Evolutionary conservation across 1,140 invertebrate genomes (phyloP).

Genomic region (Aculops lycopersici): DNA sequence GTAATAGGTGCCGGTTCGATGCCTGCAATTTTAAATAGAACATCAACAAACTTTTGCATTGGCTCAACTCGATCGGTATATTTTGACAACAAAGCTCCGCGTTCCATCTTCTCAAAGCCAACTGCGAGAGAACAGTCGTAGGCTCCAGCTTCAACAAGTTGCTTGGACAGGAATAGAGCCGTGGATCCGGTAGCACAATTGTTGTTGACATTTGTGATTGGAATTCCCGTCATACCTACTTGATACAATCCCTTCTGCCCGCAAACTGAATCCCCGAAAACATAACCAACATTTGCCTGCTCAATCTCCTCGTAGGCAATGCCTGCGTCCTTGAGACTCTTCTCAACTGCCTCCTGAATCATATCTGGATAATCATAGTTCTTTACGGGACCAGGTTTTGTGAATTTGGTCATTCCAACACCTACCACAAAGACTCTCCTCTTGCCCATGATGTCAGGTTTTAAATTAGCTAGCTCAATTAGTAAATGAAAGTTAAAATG

Average conservation of each 20-base stretch:
- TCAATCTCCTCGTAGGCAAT: conserved; percentile 44
- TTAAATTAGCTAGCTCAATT: not conserved
- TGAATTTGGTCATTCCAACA: conserved; percentile 87
- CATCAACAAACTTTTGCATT: conserved; percentile 57
- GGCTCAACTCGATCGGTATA: conserved; percentile 66
- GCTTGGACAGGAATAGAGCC: conserved; percentile 57
- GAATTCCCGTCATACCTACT: conserved; percentile 78
- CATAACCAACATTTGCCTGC: conserved; percentile 69
- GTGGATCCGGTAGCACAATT: conserved; percentile 86
- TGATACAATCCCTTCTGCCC: conserved; percentile 79
- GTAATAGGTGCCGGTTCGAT: conserved; percentile 44
- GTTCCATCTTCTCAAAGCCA: conserved; percentile 94
- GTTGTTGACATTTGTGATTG: conserved; percentile 93
- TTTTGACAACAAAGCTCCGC: conserved; percentile 44
- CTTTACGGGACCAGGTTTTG: conserved; percentile 45
- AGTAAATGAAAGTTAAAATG: no score
- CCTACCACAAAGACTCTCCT: conserved; percentile 54
- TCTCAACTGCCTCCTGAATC: conserved; percentile 62
- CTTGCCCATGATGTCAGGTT: not conserved
- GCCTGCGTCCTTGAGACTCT: conserved; percentile 52
- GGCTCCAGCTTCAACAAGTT: conserved; percentile 49
- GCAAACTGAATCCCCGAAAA: conserved; percentile 80
- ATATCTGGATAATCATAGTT: conserved; percentile 73
- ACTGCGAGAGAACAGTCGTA: conserved; percentile 59
- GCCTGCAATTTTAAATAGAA: conserved; percentile 46